A percentile compares a stretch with the other conserved stretches of the same genome.
Evolutionary conservation across 2,888 invertebrate species (phyloP).

Genomic region (Acanthacorydalis orientalis): DNA sequence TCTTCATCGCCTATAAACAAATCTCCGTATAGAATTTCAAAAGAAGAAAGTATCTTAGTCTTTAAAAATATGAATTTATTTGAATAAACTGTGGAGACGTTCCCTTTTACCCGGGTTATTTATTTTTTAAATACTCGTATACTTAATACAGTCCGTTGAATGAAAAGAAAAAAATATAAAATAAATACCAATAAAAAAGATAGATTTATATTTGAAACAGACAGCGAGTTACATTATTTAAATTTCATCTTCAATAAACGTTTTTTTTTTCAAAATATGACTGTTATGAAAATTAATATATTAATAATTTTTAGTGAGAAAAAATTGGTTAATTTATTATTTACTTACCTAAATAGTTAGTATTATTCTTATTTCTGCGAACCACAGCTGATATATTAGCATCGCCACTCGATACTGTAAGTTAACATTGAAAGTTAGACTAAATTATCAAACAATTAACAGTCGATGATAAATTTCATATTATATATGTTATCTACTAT

Average conservation of each 20-base stretch:
- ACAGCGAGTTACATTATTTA: too few species aligned
- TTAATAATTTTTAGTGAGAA: not conserved
- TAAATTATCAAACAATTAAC: too few species aligned
- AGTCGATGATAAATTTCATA: too few species aligned
- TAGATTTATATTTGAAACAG: too few species aligned
- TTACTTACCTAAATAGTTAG: conserved; percentile 24
- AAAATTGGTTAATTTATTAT: not conserved
- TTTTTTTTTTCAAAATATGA: too few species aligned
- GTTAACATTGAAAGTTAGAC: too few species aligned
- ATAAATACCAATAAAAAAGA: too few species aligned
- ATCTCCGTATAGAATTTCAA: not conserved
- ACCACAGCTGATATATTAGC: conserved; percentile 21
- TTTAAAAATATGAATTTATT: not conserved
- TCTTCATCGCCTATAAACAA: conserved; percentile 53
- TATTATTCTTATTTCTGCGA: conserved; percentile 25
- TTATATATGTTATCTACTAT: too few species aligned
- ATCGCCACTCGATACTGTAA: conserved; percentile 9
- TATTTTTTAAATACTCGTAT: too few species aligned
- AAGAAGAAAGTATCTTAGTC: not conserved
- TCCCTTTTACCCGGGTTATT: not conserved
- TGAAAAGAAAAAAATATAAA: too few species aligned
- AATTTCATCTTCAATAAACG: too few species aligned
- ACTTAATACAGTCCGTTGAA: too few species aligned
- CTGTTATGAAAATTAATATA: not conserved
- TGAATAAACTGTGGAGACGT: not conserved